Base-by-base conservation (phyloP, 2,113 vertebrate genomes). In the Anarhynchus alexandrinus region DNA sequence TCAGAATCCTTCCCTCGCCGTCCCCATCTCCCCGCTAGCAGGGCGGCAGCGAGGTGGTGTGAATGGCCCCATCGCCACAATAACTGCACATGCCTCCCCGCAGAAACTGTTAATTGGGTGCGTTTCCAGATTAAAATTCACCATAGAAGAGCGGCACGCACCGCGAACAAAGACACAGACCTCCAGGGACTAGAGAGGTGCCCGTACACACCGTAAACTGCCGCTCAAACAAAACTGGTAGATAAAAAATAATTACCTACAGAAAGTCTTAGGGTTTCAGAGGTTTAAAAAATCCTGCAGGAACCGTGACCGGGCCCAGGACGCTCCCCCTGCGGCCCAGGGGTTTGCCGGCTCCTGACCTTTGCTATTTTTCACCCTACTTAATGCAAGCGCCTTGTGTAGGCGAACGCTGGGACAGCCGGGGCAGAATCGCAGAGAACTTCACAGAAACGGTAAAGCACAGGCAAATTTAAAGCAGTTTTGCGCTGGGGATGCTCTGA, bases 351-450 rank as follows among this genome's bases (percentile, higher is more conserved):
- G 96, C 95, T 97, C 88, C 97, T 94, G 97, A 97, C 97, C 96
- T 93, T 55, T 91, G 71, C 95, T 95, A 88, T 96, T 93, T 98
- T 92, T 97, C 96, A 95, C 76, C 55, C 88, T 96, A 76, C 82
- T 96, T 91, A 97, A 98, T 88, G 94, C 97, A 96, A 96, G 96
- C 2, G 86, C 86, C 91, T 96, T 94, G 90, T 74, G 94, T 49
- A 95, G 97, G 90, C 59, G 47, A 95, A 71, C 40, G 66, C 77
- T 22, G 61, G 88, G 73, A 93, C 92, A 88, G 96, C 82, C 12
- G 20, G 86, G 76, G 55, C 86, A 80, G 94, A 97, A 89, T 71
- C 66, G 42, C 90, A 82, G 90, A 51, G 78, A 98, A 97, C 97
- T 97, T 94, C 94, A 94, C 30, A 49, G 52, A 40, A 85, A 88